Conservation (phyloP, 2,113 vertebrate genomes). For the Puffinus mauretanicus region DNA sequence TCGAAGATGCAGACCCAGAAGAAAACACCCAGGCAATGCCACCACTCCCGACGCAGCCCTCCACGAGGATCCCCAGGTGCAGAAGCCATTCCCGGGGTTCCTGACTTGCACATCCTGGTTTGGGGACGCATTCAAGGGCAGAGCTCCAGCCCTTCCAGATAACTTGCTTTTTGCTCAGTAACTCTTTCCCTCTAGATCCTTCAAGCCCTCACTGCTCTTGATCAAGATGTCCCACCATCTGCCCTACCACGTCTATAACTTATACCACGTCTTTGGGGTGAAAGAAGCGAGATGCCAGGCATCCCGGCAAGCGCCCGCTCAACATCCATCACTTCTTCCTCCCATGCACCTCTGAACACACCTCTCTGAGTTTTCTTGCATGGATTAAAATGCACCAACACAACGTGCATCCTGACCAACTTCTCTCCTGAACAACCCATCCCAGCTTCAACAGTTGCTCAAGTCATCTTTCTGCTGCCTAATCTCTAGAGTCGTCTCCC, state of each 20-base stretch:
- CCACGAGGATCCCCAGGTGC: rapidly evolving
- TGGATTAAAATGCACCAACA: background rate
- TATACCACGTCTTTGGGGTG: background rate
- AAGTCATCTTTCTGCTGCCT: background rate
- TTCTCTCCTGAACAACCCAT: background rate
- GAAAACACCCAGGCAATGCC: background rate
- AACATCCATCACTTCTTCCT: background rate
- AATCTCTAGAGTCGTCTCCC: too few relatives aligned
- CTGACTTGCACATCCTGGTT: rapidly evolving
- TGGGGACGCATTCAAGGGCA: background rate
- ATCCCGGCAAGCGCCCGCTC: background rate
- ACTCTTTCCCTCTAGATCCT: background rate
- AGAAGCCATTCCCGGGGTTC: background rate
- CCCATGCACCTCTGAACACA: background rate
- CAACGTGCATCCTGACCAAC: rapidly evolving
- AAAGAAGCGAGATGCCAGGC: background rate
- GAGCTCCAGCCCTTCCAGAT: background rate
- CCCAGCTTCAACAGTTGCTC: background rate
- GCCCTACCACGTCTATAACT: rapidly evolving
- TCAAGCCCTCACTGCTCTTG: background rate
- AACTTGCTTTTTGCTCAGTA: background rate
- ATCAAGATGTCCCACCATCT: background rate
- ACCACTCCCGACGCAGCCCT: background rate
- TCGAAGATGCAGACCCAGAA: background rate
- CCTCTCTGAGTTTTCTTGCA: background rate